Base-by-base conservation (phyloP, 2,797 vertebrate genomes). In the Erithacus rubecula region DNA sequence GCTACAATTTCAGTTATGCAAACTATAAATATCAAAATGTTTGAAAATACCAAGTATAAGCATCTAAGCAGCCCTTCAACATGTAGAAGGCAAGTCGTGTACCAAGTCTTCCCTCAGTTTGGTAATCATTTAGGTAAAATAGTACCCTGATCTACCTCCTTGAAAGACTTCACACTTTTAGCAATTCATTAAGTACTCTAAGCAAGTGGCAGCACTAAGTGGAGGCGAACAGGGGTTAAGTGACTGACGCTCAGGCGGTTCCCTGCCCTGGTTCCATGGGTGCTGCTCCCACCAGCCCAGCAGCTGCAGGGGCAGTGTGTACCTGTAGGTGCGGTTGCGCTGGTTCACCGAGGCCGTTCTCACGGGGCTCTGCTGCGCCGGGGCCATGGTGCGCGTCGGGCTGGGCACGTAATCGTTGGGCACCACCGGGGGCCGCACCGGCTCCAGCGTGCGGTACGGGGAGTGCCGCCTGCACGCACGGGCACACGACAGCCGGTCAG, bases 301-400 rank as follows among this genome's bases (percentile, higher is more conserved):
- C 2, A n/a, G n/a, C n/a, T n/a, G n/a, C 51, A 21, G 30, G 52
- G 32, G 52, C 51, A 20, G 51, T 7, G 4, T 3, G 72, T 99
- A 99, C 99, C 99, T 99, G 99, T 99, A 99, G 87, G 99, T 99
- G 98, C 99, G 99, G 98, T 98, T 99, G 99, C 99, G 99, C 98
- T 99, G 99, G 98, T 99, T 99, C 96, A 99, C 98, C 83, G 99
- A 99, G 97, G 99, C 99, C 97, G 99, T 99, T 98, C 99, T 98
- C 97, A 99, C 99, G 90, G 99, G 99, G 98, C 99, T 99, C 98
- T 99, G 98, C 97, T 98, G 99, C 93, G 99, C 98, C 83, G 98
- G 99, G 97, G 98, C 98, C 98, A 98, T 98, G 98, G 98, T 99
- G 98, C 99, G 99, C 90, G 99, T 99, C 97, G 99, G 99, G 98